Base-by-base conservation (phyloP, 2,888 invertebrate genomes). In the Volucella bombylans region DNA sequence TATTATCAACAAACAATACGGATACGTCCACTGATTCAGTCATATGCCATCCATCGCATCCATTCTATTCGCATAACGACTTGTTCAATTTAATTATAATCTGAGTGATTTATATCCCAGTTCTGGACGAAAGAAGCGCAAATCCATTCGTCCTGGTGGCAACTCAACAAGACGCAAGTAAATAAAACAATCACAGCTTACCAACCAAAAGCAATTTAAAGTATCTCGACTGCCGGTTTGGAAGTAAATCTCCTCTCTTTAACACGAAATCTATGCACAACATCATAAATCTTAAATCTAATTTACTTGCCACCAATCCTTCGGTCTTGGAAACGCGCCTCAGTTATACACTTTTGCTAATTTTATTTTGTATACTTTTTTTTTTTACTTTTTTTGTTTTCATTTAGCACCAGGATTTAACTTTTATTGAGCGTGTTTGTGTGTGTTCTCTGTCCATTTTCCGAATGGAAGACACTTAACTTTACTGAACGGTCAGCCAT, bases 251-350 rank as follows among this genome's bases (percentile, higher is more conserved):
- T 61, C 61, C 76, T 54, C 31, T 31, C 76, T 76, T 76, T 76
- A 76, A 68, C 76, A 68, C 76, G 45, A 76, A 76, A 76, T 68
- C 76, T 68, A 76, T 78, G 78, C 71, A 65, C 64, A 71, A 43
- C 43, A 68, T 68, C 76, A 78, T 78, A 71, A 78, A 78, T 78
- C 71, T 71, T 78, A 71, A 78, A 78, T 78, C 78, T 78, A 71
- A 78, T 78, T 71, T 71, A 78, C 64, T 78, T 64, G 49, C 64
- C 57, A 50, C 49, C 71, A 68, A 77, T 77, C 68, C 68, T 62
- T 68, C 74, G 47, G 59, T 38, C 54, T 10, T 15, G 8, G n/a
- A 47, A 54, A 45, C 54, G 62, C 39, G 14, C 14, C 4, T 1
- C 54, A 11, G 12, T 47, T 49, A 14, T 31, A 14, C 15, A 47